A percentile compares a stretch with the other conserved stretches of the same genome.
phyloP scores from a whole-genome alignment of 2,113 vertebrate genomes.

The Dryoscopus gambensis region DNA sequence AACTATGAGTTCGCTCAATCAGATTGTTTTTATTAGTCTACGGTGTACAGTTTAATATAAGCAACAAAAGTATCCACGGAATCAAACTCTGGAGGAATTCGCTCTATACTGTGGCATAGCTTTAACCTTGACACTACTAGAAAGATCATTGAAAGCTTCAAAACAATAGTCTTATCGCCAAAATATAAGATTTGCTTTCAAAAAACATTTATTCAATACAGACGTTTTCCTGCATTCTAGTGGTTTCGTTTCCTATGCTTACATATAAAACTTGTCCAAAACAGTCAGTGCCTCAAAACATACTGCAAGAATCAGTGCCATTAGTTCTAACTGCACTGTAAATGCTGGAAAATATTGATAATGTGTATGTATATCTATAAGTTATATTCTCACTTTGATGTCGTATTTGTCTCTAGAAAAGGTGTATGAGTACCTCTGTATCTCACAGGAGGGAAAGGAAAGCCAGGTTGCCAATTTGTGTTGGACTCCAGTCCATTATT shows the following conservation, averaged over 20 bases:
- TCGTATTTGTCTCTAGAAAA: background rate
- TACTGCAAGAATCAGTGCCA: background rate
- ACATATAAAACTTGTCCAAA: background rate
- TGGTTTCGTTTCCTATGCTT: background rate
- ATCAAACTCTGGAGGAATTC: conserved; percentile 57
- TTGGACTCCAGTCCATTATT: background rate
- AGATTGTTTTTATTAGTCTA: conserved; percentile 72
- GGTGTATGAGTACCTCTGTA: background rate
- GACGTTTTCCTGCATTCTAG: background rate
- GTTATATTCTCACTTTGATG: background rate
- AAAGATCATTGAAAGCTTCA: conserved; percentile 2
- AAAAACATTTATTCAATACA: background rate
- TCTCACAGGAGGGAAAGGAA: background rate
- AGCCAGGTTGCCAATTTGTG: background rate
- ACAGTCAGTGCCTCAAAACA: background rate
- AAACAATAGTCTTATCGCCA: background rate
- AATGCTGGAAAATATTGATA: background rate
- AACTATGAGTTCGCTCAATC: conserved; percentile 70
- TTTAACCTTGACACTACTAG: conserved; percentile 65
- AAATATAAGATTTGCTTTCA: background rate
- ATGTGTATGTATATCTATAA: background rate
- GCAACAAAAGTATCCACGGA: conserved; percentile 56
- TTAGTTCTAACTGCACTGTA: background rate
- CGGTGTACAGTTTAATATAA: conserved; percentile 59
- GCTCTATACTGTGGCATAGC: background rate